phyloP scores from a whole-genome alignment of 2,888 invertebrate species.

The Cactoblastis cactorum region DNA sequence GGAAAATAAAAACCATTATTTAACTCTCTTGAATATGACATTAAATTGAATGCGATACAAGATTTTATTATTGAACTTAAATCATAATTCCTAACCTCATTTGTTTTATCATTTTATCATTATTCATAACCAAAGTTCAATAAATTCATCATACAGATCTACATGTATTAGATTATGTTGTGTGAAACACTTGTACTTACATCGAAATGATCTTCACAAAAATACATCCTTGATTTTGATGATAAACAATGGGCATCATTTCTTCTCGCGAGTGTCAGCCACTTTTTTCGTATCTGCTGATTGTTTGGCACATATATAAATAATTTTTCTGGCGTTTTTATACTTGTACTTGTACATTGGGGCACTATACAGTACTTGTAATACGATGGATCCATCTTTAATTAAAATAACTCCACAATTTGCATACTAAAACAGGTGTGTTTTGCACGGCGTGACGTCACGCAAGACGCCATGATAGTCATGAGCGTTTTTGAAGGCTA shows the following conservation, averaged over 20 bases:
- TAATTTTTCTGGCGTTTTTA: conserved; percentile 14
- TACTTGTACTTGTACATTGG: conserved; percentile 16
- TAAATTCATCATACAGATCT: no score
- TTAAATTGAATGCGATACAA: no score
- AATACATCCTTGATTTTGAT: conserved; percentile 12
- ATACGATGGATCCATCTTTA: conserved; percentile 15
- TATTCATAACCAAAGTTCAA: no score
- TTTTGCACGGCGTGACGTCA: conserved; percentile 4
- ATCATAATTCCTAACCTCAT: no score
- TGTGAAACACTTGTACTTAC: background rate
- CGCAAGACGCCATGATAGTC: conserved; percentile 2
- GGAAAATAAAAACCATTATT: conserved; percentile 9
- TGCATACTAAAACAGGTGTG: background rate
- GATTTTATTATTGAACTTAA: no score
- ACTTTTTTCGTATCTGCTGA: conserved; percentile 15
- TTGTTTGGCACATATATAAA: conserved; percentile 17
- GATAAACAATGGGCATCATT: conserved; percentile 13
- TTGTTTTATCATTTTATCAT: no score
- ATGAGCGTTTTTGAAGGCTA: background rate
- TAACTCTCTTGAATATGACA: no score
- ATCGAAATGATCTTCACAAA: conserved; percentile 14
- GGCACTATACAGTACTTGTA: conserved; percentile 15
- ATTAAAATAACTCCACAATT: background rate
- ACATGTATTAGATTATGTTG: no score
- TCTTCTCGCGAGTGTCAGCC: conserved; percentile 18